Evolutionary conservation across 2,888 invertebrate genomes (phyloP).

Genomic region (Thecocarcelia acutangulata): DNA sequence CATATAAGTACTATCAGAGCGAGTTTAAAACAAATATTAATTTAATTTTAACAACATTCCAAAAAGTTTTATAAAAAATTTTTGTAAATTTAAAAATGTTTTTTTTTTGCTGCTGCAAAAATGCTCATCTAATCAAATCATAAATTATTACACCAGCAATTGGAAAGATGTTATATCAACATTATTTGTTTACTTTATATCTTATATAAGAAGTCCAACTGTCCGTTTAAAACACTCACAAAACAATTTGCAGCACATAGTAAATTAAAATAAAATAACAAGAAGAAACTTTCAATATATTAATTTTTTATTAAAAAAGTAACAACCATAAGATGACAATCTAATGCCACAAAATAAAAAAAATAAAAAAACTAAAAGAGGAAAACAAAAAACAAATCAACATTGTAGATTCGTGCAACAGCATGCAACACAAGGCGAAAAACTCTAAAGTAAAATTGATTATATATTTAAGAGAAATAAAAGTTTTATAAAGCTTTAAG

Average conservation of each 20-base stretch:
- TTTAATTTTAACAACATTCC: too few species aligned
- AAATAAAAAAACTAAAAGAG: slow-evolving; percentile 1
- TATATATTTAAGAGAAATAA: slow-evolving; percentile 25
- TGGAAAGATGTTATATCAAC: slow-evolving; percentile 8
- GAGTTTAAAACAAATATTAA: too few species aligned
- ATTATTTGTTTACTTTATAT: slow-evolving; percentile 20
- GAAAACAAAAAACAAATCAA: slow-evolving; percentile 10
- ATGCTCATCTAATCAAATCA: neutral
- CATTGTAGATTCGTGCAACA: slow-evolving; percentile 38
- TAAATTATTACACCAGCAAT: slow-evolving; percentile 13
- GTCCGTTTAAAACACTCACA: slow-evolving; percentile 39
- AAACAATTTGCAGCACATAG: slow-evolving; percentile 60
- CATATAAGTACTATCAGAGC: too few species aligned
- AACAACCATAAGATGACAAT: slow-evolving; percentile 64
- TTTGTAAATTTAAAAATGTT: neutral
- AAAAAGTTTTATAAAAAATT: too few species aligned
- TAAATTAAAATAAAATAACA: slow-evolving; percentile 43
- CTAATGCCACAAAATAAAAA: slow-evolving; percentile 52
- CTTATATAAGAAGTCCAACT: slow-evolving; percentile 32
- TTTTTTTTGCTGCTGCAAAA: neutral
- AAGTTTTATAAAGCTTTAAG: slow-evolving; percentile 26
- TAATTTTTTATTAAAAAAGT: slow-evolving; percentile 60
- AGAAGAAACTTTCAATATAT: slow-evolving; percentile 43
- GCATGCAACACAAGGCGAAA: slow-evolving; percentile 33
- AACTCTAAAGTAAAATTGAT: slow-evolving; percentile 47